Evolutionary conservation across 2,888 invertebrate species (phyloP).

Genomic region (Invenusta paracnida): DNA sequence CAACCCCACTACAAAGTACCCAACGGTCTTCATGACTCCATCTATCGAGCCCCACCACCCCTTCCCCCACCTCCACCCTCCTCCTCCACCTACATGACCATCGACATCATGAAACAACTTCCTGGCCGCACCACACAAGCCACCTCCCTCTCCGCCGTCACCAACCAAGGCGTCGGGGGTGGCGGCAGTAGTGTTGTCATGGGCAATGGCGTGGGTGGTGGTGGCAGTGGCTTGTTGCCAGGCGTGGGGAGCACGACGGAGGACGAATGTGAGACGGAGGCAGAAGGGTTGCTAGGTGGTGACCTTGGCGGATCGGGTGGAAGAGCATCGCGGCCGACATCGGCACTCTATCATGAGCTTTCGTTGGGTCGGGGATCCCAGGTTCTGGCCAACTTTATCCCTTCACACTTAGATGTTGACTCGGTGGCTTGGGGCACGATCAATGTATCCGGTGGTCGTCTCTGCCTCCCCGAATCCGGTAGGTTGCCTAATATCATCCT

Average conservation of each 20-base stretch:
- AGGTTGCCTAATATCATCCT: too few relatives aligned
- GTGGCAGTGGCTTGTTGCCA: too few relatives aligned
- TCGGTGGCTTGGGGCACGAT: constrained; percentile 64
- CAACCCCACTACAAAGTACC: constrained; percentile 49
- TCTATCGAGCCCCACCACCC: constrained; percentile 45
- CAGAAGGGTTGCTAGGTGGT: neutral
- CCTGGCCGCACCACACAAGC: constrained; percentile 6
- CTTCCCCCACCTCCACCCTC: neutral
- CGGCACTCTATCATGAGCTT: constrained; percentile 40
- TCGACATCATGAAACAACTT: neutral
- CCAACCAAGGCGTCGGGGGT: constrained; percentile 24
- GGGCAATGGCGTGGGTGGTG: neutral
- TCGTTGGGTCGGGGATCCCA: constrained; percentile 36
- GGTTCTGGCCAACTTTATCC: constrained; percentile 46
- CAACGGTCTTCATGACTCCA: constrained; percentile 51
- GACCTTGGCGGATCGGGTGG: too few relatives aligned
- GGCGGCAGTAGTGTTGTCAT: constrained; percentile 1
- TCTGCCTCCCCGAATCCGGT: constrained; percentile 60
- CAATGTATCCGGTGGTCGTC: constrained; percentile 63
- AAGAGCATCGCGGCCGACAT: constrained; percentile 31
- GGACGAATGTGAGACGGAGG: neutral
- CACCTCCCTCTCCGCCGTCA: neutral
- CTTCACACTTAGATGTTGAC: constrained; percentile 60
- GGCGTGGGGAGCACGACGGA: neutral
- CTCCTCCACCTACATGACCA: constrained; percentile 28